Evolutionary conservation across 2,888 invertebrate species (phyloP).

Genomic region (Acanthoscelides obtectus): DNA sequence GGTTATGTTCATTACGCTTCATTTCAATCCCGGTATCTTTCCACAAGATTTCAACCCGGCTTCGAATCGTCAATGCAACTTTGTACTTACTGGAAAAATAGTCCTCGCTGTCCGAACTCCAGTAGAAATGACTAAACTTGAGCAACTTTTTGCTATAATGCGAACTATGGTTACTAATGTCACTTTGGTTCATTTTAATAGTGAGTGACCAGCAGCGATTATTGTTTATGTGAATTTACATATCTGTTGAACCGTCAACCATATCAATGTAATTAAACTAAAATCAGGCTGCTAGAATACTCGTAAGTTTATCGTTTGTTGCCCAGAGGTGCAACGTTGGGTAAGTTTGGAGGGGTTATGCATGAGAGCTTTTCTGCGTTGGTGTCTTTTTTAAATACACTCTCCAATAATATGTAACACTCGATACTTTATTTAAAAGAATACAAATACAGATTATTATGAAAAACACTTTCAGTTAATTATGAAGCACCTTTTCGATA

Average conservation of each 20-base stretch:
- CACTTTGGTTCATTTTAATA: not conserved
- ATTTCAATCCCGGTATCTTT: not conserved
- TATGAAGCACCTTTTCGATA: too few relatives aligned
- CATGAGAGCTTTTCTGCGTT: too few relatives aligned
- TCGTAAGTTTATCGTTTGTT: not conserved
- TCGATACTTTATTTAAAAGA: too few relatives aligned
- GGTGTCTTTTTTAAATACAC: too few relatives aligned
- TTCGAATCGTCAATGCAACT: not conserved
- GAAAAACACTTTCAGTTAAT: too few relatives aligned
- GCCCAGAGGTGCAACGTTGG: not conserved
- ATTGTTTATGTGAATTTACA: not conserved
- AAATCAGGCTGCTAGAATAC: not conserved
- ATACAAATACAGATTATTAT: too few relatives aligned
- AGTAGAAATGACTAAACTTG: slow-evolving; percentile 3
- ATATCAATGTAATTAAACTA: not conserved
- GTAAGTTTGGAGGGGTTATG: not conserved
- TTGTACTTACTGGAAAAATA: not conserved
- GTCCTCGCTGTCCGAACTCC: not conserved
- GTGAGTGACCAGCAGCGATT: too few relatives aligned
- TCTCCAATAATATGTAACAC: too few relatives aligned
- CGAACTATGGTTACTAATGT: not conserved
- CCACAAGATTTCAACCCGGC: not conserved
- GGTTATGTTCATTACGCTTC: not conserved
- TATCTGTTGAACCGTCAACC: not conserved
- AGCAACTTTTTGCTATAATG: not conserved